Evolutionary conservation across 2,113 vertebrate species (phyloP), one percentile per base, ranked within the genome.

Genomic region (Onychostruthus taczanowskii): DNA sequence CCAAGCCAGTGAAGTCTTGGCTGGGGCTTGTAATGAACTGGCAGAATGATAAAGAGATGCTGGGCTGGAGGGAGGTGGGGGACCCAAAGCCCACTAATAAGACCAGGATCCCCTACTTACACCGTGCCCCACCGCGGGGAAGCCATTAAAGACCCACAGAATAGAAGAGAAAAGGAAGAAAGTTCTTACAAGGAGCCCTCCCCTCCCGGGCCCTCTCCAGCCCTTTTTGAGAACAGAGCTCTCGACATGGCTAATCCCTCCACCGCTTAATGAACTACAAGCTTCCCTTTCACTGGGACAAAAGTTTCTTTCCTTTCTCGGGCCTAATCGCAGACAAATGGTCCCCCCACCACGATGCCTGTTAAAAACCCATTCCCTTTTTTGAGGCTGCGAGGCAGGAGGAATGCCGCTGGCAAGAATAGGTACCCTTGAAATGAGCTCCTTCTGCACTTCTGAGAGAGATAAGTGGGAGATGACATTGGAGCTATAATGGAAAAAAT

Each of bases 211-310:
- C 82, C 90, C 95, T 95, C 94, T 96, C 94, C 93, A 96, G 94
- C 76, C 78, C 97, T 97, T 97, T 98, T 98, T 97, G 96, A 95
- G 97, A 97, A 66, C 98, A 97, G 97, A 98, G 98, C 97, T 97
- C 98, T 96, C 95, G 94, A 98, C 98, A 98, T 75, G 89, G 96
- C 97, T 98, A 99, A 99, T 98, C 98, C 98, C 96, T 96, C 84
- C 96, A 84, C 90, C 87, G 88, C 97, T 98, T 98, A 99, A 99
- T 98, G 98, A 98, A 97, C 98, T 98, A 98, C 98, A 98, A 98
- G 98, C 98, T 99, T 98, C 98, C 98, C 97, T 98, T 99, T 99
- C 98, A 98, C 84, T 75, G 2, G 19, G 96, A 98, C 98, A 98
- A 97, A 97, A 97, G 97, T 95, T 97, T 97, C 96, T 97, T 97